Evolutionary conservation across 2,888 invertebrate genomes (phyloP).

Genomic region (Anodontia alba): DNA sequence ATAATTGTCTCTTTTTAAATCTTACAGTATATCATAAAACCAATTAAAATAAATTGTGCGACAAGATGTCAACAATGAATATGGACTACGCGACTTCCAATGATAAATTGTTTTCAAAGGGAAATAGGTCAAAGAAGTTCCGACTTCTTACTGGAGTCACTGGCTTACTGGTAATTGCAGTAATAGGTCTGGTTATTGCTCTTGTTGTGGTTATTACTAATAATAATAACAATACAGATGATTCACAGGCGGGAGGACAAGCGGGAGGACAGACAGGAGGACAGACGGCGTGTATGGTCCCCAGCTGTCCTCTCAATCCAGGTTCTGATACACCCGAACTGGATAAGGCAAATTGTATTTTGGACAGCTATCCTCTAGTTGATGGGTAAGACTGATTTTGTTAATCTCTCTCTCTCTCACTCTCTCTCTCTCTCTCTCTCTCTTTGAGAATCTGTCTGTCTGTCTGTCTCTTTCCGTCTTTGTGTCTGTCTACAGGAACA

Average conservation of each 20-base stretch:
- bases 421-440: constrained; percentile 5
- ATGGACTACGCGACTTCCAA: neutral
- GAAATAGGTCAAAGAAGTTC: neutral
- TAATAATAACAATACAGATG: neutral
- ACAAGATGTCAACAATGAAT: neutral
- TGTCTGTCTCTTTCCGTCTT: too few species aligned
- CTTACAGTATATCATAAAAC: too few species aligned
- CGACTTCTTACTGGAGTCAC: constrained; percentile 30
- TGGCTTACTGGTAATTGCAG: constrained; percentile 25
- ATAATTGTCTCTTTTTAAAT: too few species aligned
- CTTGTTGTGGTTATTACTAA: constrained; percentile 28
- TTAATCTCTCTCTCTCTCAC: too few species aligned
- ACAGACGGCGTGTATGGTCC: neutral
- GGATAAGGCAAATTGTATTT: constrained; percentile 18
- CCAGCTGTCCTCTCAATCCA: neutral
- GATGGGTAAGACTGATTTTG: constrained; percentile 25
- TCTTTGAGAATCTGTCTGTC: too few species aligned
- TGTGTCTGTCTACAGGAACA: too few species aligned
- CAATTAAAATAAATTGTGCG: too few species aligned
- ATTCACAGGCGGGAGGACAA: neutral
- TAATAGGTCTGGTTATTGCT: constrained; percentile 49
- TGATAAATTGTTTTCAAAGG: neutral
- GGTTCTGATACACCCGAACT: neutral
- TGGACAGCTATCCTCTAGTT: constrained; percentile 29
- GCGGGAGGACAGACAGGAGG: neutral